Evolutionary conservation across 2,888 invertebrate species (phyloP), one percentile per base, ranked within the genome.

Genomic region (Tipula unca): DNA sequence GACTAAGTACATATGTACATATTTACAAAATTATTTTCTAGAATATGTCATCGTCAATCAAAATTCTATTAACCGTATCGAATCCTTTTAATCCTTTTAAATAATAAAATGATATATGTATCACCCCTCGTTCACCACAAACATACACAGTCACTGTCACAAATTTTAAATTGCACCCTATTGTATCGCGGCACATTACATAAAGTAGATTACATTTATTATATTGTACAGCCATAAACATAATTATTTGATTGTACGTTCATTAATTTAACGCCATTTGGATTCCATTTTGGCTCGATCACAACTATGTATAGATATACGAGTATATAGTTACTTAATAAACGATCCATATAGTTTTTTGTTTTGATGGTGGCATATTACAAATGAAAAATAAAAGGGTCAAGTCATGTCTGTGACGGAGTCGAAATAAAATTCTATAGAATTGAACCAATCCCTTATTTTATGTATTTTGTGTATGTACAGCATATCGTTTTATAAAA

Each of bases 201-300:
- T 48, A 48, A 48, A 48, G 48, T 48, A 17, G 48, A 48, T 48
- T 48, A 48, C 20, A 48, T 48, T 48, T 17, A 6, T n/a, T n/a
- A n/a, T n/a, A n/a, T n/a, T 48, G 48, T 48, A 69, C 3, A 69
- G 17, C 17, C 20, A 69, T 69, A 69, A 69, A 13, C 69, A 69
- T 69, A 69, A 69, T 25, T 69, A 69, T 69, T 69, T 69, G 25
- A 69, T 69, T 25, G 69, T 69, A 13, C 25, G 69, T 69, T 69
- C 69, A 69, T 69, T 69, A 69, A 69, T 69, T 69, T 69, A 25
- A 69, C 69, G 69, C 69, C 69, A 69, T 54, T 54, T 54, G 48
- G 48, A 54, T 54, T 54, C 48, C 17, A 54, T 69, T 69, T 69
- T 25, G 69, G 25, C 69, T 69, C 69, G 69, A 69, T 69, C 69